Conservation (phyloP, 2,888 invertebrate species). For the Eristalis pertinax region DNA sequence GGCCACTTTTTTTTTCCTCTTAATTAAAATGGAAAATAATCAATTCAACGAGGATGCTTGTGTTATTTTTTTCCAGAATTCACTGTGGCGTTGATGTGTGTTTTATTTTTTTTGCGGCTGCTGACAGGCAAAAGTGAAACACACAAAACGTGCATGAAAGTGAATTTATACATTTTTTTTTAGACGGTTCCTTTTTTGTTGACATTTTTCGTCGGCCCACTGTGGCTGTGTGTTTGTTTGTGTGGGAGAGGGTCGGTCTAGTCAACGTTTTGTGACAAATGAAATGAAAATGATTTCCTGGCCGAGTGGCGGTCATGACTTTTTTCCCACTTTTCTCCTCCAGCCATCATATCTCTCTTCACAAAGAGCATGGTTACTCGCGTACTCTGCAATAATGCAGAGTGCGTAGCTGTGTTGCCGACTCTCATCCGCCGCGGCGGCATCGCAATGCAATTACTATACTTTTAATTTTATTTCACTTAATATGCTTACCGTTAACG, state of each 20-base stretch:
- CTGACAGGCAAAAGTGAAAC: slow-evolving; percentile 56
- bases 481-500: not conserved
- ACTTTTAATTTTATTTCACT: not conserved
- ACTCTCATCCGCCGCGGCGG: not conserved
- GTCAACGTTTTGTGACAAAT: slow-evolving; percentile 55
- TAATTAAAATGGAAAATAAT: slow-evolving; percentile 71
- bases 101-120: slow-evolving; percentile 24
- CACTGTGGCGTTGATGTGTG: slow-evolving; percentile 10
- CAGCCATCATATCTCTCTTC: not conserved
- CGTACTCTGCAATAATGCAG: not conserved
- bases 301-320: not conserved
- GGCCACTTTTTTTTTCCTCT: slow-evolving; percentile 54
- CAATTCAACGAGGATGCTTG: slow-evolving; percentile 61
- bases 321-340: not conserved
- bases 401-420: not conserved
- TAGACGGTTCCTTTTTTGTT: slow-evolving; percentile 41
- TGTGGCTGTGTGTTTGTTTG: slow-evolving; percentile 1
- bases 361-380: not conserved
- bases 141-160: slow-evolving; percentile 59
- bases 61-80: slow-evolving; percentile 41
- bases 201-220: slow-evolving; percentile 4
- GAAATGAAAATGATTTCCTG: slow-evolving; percentile 58
- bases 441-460: not conserved
- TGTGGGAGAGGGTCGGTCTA: slow-evolving; percentile 13
- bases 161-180: slow-evolving; percentile 65